Base-by-base conservation (phyloP, 2,113 vertebrate species). In the Baryphthengus martii region DNA sequence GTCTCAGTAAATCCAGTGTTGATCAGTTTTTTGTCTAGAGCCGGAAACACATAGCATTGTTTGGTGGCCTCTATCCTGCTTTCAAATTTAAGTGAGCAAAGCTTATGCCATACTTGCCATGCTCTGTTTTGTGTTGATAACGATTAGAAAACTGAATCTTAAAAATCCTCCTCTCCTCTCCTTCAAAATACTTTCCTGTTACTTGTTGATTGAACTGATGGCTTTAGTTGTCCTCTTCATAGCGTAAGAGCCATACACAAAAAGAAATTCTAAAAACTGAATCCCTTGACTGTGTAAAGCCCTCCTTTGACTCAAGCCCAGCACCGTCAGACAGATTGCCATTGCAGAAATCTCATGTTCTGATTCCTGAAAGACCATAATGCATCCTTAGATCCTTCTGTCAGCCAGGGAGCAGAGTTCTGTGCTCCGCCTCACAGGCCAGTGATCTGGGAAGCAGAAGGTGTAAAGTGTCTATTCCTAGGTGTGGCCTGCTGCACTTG, bases 181-280 rank as follows among this genome's bases (percentile, higher is more conserved):
- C 20, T 85, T 86, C 83, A 42, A 10, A 74, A 24, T 13, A 29
- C 33, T 50, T 49, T 8, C 7, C 4, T 73, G 53, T 33, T 83
- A n/a, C n/a, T 25, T 82, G 40, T 53, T 76, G 67, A 8, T 31
- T 59, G 58, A 82, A 26, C 39, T 37, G 50, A 8, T 25, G 24
- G 13, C 26, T 91, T 28, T 13, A 18, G 29, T 31, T 77, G 9
- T 52, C 3, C 5, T 33, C 21, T 53, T n/a, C 17, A 6, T 3
- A 20, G 23, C 0, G 0, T 1, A 10, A 12, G 40, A 87, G 35
- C 26, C 0, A 0, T 4, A 8, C 7, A 16, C 26, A 74, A 28
- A 70, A 33, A 2, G n/a, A 26, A 56, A 52, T 66, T 14, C 20
- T 26, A 42, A 23, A n/a, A 24, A 53, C 11, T 65, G 5, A 6